phyloP scores from a whole-genome alignment of 2,797 vertebrate genomes.

The Pseudotriccus pelzelni region DNA sequence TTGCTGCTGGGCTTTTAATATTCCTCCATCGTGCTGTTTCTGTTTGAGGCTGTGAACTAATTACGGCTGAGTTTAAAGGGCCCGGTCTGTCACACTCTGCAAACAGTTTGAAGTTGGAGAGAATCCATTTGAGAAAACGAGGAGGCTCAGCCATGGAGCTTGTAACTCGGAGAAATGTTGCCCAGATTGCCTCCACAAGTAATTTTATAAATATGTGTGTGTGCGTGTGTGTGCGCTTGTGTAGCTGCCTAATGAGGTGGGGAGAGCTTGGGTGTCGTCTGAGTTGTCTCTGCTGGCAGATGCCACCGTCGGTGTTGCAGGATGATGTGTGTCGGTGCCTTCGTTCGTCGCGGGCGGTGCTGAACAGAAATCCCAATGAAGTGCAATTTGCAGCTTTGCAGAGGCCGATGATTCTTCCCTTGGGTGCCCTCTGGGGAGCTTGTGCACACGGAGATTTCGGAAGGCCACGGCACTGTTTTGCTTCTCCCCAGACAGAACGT shows the following conservation, averaged over 20 bases:
- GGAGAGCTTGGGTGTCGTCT: neutral
- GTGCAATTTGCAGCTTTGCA: neutral
- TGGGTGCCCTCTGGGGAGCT: neutral
- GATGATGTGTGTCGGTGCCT: neutral
- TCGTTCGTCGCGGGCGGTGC: neutral
- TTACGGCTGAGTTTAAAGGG: constrained; percentile 67
- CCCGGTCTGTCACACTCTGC: constrained; percentile 62
- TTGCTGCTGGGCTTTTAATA: constrained; percentile 63
- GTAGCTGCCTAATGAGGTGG: neutral
- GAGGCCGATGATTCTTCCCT: neutral
- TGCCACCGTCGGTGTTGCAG: neutral
- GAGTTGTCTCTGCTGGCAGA: neutral
- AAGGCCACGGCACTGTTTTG: neutral
- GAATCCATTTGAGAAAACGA: constrained; percentile 67
- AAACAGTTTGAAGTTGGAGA: constrained; percentile 68
- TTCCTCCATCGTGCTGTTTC: constrained; percentile 60
- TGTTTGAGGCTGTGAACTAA: constrained; percentile 64
- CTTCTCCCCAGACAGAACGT: neutral
- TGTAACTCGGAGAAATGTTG: neutral
- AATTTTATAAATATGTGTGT: neutral
- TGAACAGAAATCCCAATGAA: neutral
- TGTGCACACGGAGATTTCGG: neutral
- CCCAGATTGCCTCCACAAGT: constrained; percentile 45
- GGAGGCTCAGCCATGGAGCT: constrained; percentile 31
- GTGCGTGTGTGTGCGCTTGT: neutral